Conservation (phyloP, 2,797 vertebrate species). For the Distichodus sexfasciatus region DNA sequence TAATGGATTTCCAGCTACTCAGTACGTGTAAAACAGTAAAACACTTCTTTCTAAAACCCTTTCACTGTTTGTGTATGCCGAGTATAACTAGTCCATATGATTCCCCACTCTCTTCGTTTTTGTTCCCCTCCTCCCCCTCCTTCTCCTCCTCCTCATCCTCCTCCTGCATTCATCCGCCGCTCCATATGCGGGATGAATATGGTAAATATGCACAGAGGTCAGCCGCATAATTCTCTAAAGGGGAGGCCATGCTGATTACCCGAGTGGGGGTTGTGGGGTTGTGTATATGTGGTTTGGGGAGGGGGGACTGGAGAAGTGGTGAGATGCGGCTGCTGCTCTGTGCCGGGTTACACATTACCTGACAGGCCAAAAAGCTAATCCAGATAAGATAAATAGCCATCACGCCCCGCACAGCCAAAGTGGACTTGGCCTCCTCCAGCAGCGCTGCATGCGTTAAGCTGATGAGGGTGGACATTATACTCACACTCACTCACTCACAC, state of each 20-base stretch:
- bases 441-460: constrained; percentile 53
- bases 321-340: constrained; percentile 22
- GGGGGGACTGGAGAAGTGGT: too few species aligned
- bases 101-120: not conserved
- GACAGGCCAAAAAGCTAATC: constrained; percentile 49
- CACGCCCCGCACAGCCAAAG: constrained; percentile 55
- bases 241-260: constrained; percentile 61
- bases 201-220: constrained; percentile 72
- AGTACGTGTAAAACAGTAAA: not conserved
- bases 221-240: constrained; percentile 71
- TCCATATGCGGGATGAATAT: constrained; percentile 70
- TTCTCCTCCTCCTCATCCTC: constrained; percentile 50
- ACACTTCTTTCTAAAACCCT: not conserved
- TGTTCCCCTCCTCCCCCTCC: constrained; percentile 49
- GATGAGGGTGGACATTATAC: constrained; percentile 31
- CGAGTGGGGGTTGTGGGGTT: constrained; percentile 31
- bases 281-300: too few species aligned
- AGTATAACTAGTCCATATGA: constrained; percentile 37
- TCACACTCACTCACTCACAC: not conserved
- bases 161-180: constrained; percentile 46
- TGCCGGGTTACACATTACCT: constrained; percentile 44
- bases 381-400: constrained; percentile 51
- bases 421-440: constrained; percentile 53
- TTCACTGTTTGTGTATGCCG: constrained; percentile 4
- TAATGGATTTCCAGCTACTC: constrained; percentile 7